Percentiles rank a stretch among this genome's conserved stretches.
phyloP scores from a whole-genome alignment of 2,113 vertebrate species.

The Pedetes capensis region DNA sequence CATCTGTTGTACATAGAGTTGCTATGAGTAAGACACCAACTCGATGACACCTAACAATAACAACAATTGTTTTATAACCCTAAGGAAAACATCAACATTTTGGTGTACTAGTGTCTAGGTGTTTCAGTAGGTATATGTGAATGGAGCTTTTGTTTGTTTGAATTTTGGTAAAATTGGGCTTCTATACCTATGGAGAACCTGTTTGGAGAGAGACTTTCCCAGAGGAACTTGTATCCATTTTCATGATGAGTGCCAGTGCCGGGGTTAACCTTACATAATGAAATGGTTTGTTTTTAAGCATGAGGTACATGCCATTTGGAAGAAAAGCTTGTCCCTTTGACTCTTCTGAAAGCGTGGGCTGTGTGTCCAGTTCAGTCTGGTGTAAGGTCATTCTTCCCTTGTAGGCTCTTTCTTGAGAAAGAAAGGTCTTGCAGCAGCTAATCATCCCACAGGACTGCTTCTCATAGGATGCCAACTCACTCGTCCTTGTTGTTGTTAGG shows the following conservation, averaged over 20 bases:
- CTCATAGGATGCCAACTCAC: background rate
- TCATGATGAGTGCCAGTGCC: background rate
- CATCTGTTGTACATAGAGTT: no score
- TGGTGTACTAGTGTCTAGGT: background rate
- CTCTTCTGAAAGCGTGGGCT: background rate
- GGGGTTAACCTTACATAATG: background rate
- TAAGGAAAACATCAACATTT: background rate
- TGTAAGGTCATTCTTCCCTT: background rate
- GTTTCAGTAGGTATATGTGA: background rate
- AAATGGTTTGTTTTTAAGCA: background rate
- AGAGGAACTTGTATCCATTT: background rate
- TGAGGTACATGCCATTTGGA: background rate
- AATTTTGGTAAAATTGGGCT: background rate
- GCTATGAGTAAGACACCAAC: no score
- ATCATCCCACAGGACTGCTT: rapidly evolving
- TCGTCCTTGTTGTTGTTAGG: no score
- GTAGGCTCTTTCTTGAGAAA: background rate
- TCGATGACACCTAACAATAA: no score
- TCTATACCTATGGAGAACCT: background rate
- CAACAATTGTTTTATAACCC: no score
- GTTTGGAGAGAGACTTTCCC: background rate
- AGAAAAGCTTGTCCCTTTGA: background rate
- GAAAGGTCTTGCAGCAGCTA: background rate
- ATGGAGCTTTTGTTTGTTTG: background rate
- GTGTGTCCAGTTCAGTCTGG: background rate